Evolutionary conservation across 2,888 invertebrate genomes (phyloP).

Genomic region (Macrophya annulata): DNA sequence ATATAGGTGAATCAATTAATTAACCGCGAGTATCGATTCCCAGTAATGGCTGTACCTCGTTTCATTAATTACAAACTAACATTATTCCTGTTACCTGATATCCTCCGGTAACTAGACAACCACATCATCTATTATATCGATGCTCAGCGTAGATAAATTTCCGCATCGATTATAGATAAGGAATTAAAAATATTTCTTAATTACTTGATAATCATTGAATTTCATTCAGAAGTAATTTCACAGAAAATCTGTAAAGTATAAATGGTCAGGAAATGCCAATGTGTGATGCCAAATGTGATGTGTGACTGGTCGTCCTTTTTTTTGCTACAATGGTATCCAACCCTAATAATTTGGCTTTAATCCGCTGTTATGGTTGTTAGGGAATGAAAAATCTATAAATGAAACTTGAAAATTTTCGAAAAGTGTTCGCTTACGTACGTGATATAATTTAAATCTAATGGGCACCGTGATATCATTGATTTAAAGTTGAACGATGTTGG

Average conservation of each 20-base stretch:
- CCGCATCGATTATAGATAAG: not conserved
- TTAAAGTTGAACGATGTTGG: not conserved
- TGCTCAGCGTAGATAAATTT: constrained; percentile 1
- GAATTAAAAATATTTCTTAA: not conserved
- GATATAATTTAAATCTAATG: not conserved
- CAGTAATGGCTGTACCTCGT: constrained; percentile 30
- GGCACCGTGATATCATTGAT: not conserved
- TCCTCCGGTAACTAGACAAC: constrained; percentile 19
- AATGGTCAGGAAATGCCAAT: not conserved
- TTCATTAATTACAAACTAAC: constrained; percentile 49
- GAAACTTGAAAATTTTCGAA: not conserved
- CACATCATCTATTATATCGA: constrained; percentile 31
- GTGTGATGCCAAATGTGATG: too few relatives aligned
- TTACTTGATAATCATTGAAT: not conserved
- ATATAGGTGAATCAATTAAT: constrained; percentile 40
- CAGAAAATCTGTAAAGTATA: not conserved
- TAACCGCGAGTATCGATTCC: constrained; percentile 44
- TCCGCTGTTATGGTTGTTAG: not conserved
- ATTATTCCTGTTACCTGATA: constrained; percentile 33
- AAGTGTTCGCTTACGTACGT: not conserved
- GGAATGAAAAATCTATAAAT: not conserved
- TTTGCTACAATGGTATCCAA: not conserved
- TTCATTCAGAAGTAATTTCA: not conserved
- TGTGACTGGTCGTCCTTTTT: not conserved
- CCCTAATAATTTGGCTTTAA: too few relatives aligned